Evolutionary conservation across 35 echinoderm and acorn worm species (phyloP).

Genomic region (Holothuria glaberrima): DNA sequence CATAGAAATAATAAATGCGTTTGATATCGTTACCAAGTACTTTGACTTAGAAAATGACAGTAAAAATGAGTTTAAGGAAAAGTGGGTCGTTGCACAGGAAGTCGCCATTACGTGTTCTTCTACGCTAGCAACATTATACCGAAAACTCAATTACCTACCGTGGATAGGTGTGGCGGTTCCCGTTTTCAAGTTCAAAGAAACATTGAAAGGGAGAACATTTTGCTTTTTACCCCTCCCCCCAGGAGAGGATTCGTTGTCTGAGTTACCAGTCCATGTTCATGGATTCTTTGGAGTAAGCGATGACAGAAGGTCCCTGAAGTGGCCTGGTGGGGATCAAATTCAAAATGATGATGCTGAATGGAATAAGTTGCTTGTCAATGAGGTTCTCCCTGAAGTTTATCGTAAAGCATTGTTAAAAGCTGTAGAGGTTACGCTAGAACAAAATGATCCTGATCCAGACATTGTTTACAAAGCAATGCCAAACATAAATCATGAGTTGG

Average conservation of each 20-base stretch:
- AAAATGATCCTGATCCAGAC: neutral
- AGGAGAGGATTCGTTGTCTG: constrained; percentile 54
- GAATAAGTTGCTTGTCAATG: constrained; percentile 75
- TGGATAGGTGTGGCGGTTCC: constrained; percentile 47
- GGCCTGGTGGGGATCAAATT: constrained; percentile 75
- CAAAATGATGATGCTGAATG: constrained; percentile 73
- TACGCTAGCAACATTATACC: neutral
- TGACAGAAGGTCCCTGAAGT: constrained; percentile 76
- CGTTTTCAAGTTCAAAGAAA: neutral
- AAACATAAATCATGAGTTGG: neutral
- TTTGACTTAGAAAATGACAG: neutral
- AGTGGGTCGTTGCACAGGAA: constrained; percentile 25
- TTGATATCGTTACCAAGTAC: neutral
- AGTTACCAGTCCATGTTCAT: constrained; percentile 90
- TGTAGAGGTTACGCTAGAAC: neutral
- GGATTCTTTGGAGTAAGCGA: constrained; percentile 87
- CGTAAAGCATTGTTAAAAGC: constrained; percentile 26
- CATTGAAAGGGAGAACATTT: constrained; percentile 63
- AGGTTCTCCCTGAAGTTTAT: constrained; percentile 78
- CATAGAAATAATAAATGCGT: neutral
- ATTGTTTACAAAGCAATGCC: constrained; percentile 20
- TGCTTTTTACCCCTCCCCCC: constrained; percentile 89
- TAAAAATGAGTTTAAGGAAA: neutral
- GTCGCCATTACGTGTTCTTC: neutral
- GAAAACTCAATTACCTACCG: constrained; percentile 36